Conservation (phyloP, 2,888 invertebrate genomes). For the Himalopsyche kuldschensis region DNA sequence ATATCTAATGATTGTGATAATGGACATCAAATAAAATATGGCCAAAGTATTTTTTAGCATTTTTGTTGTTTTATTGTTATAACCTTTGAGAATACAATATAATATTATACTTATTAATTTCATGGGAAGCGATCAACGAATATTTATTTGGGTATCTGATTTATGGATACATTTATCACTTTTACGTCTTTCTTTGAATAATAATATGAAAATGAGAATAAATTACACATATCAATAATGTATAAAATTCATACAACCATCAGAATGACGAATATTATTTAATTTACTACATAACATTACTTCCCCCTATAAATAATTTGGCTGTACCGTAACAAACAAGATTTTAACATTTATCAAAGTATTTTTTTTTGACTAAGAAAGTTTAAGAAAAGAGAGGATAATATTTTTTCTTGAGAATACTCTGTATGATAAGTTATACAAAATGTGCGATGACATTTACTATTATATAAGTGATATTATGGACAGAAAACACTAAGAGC, state of each 20-base stretch:
- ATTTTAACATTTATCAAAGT: not conserved
- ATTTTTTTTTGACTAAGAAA: not conserved
- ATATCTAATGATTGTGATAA: slow-evolving; percentile 22
- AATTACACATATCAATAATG: slow-evolving; percentile 24
- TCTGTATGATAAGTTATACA: not conserved
- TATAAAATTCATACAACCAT: slow-evolving; percentile 34
- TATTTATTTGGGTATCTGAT: slow-evolving; percentile 26
- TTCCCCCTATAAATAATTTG: slow-evolving; percentile 17
- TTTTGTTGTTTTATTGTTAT: slow-evolving; percentile 18
- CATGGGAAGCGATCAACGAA: slow-evolving; percentile 30
- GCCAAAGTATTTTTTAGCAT: slow-evolving; percentile 20
- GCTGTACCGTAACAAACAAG: slow-evolving; percentile 7
- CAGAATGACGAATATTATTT: not conserved
- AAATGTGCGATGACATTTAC: not conserved
- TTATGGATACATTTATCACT: slow-evolving; percentile 39
- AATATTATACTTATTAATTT: slow-evolving; percentile 9
- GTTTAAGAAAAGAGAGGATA: not conserved
- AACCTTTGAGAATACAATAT: slow-evolving; percentile 22
- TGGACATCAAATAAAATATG: slow-evolving; percentile 21
- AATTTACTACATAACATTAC: not conserved
- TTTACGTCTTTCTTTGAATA: slow-evolving; percentile 38
- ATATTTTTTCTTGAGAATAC: not conserved
- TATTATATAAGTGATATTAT: not conserved
- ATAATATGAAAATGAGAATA: slow-evolving; percentile 27
- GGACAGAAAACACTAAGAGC: not conserved